Percentiles rank a stretch among this genome's conserved stretches.
phyloP scores from a whole-genome alignment of 2,113 vertebrate genomes.

The Nycticryphes semicollaris region DNA sequence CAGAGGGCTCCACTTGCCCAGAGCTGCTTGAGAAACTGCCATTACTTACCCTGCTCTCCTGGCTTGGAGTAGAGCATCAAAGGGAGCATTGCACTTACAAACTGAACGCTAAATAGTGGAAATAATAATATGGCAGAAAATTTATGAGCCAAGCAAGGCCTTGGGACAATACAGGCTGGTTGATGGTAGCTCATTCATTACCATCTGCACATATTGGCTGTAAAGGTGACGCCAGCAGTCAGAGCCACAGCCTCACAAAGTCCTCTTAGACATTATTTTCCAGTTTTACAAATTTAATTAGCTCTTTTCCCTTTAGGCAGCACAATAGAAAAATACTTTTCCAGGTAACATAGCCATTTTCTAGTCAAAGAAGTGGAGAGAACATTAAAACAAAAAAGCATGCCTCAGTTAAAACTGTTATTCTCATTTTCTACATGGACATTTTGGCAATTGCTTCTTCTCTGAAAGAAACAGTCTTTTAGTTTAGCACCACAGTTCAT shows the following conservation, averaged over 20 bases:
- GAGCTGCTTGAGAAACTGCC: neutral
- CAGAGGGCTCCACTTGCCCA: fast-evolving
- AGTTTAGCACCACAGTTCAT: neutral
- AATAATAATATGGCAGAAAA: neutral
- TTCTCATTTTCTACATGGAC: neutral
- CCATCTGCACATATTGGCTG: neutral
- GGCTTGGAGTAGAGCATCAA: neutral
- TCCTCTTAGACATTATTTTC: neutral
- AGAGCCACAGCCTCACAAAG: neutral
- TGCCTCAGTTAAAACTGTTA: neutral
- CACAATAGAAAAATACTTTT: neutral
- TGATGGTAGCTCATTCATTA: neutral
- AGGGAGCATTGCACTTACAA: neutral
- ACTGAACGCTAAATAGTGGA: neutral
- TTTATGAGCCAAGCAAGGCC: neutral
- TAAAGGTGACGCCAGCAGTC: neutral
- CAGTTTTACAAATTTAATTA: conserved; percentile 6
- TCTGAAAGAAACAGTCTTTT: neutral
- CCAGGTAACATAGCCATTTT: neutral
- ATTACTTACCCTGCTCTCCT: neutral
- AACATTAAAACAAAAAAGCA: neutral
- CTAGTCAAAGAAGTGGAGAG: neutral
- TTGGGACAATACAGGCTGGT: neutral
- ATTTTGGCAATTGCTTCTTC: neutral
- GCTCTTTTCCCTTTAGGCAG: neutral